These are phyloP conservation scores for Temnothorax ravouxi DNA, from an alignment of 2,888 invertebrate species.

Conservation along the genomic window DNA sequence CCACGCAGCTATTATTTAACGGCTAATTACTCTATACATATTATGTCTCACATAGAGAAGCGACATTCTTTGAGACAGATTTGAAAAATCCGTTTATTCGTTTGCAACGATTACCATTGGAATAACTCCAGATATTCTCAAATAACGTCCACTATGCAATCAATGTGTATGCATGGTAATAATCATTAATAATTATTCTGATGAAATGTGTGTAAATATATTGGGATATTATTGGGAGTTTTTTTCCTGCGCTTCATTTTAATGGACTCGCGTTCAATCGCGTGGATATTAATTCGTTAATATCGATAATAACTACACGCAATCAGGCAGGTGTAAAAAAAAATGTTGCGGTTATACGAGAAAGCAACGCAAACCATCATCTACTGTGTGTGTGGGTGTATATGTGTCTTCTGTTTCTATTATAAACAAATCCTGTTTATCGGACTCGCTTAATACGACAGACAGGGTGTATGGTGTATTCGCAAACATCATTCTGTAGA, in stretches of 20 bases:
- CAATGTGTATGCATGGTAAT: background rate
- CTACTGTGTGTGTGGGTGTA: background rate
- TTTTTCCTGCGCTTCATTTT: background rate
- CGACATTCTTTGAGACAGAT: background rate
- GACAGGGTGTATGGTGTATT: background rate
- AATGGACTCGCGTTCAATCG: background rate
- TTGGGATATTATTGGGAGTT: background rate
- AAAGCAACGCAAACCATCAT: background rate
- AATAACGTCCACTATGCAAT: constrained; percentile 17
- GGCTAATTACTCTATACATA: background rate
- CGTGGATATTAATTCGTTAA: constrained; percentile 6
- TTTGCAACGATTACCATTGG: background rate
- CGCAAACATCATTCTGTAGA: constrained; percentile 39
- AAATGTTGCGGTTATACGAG: background rate
- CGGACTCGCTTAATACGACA: constrained; percentile 17
- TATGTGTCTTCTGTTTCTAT: constrained; percentile 10
- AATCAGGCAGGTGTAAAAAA: background rate
- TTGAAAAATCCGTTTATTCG: background rate
- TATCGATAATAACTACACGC: background rate
- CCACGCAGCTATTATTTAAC: background rate
- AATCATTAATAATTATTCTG: background rate
- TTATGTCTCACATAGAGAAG: background rate
- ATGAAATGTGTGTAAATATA: background rate
- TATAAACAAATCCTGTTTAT: constrained; percentile 36
- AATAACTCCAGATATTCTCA: background rate